A percentile compares a stretch with the other conserved stretches of the same genome.
Evolutionary conservation across 2,797 vertebrate species (phyloP).

Genomic region (Phataginus tricuspis): DNA sequence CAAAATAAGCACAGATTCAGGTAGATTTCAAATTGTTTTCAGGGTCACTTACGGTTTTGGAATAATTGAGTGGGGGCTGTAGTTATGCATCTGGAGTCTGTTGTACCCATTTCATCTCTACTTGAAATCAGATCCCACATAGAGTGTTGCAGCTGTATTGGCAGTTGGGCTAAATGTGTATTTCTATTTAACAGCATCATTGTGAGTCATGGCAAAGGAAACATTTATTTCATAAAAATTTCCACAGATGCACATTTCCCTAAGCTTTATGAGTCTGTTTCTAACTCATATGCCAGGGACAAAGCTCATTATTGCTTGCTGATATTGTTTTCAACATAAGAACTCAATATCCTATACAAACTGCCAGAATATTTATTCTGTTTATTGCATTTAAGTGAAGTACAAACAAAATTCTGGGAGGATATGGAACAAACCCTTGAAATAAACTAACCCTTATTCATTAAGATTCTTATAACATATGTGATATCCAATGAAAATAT

Average conservation of each 20-base stretch:
- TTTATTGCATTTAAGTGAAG: not conserved
- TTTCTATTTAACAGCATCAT: slow-evolving; percentile 3
- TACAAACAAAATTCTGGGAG: not conserved
- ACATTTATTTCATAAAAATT: slow-evolving; percentile 41
- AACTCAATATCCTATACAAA: slow-evolving; percentile 35
- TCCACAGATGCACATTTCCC: slow-evolving; percentile 6
- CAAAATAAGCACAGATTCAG: not conserved
- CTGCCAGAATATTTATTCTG: slow-evolving; percentile 24
- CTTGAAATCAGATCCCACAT: not conserved
- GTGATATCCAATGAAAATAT: not conserved
- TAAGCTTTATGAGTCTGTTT: slow-evolving; percentile 2
- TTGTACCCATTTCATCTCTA: not conserved
- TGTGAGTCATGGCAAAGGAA: slow-evolving; percentile 9
- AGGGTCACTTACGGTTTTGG: not conserved
- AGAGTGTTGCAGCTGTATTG: not conserved
- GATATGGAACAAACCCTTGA: not conserved
- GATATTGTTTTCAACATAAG: slow-evolving; percentile 13
- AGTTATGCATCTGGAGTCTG: not conserved
- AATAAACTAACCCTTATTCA: not conserved
- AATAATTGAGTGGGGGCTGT: not conserved
- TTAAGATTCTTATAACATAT: not conserved
- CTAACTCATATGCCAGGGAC: slow-evolving; percentile 9
- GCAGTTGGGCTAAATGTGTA: not conserved
- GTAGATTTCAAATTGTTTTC: not conserved
- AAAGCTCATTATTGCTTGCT: slow-evolving; percentile 14